Evolutionary conservation across 2,888 invertebrate species (phyloP), one percentile per base, ranked within the genome.

Genomic region (Acleris sparsana): DNA sequence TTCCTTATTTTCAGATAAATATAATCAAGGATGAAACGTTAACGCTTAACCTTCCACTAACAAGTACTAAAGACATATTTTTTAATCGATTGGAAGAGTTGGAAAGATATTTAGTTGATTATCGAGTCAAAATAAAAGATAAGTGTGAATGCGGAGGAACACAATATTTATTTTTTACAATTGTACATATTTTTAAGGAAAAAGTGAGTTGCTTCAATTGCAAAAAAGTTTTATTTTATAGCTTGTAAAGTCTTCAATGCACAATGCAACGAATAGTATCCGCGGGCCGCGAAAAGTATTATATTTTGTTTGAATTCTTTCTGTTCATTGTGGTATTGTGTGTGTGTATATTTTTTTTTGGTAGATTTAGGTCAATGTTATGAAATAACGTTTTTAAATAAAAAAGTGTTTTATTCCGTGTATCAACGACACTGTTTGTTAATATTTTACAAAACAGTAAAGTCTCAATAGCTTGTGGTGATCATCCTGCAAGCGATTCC

Each of bases 371-470:
- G 13, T 51, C 18, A 51, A 51, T 20, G 51, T 51, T 22, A 51
- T 51, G 18, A 51, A 51, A 51, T 51, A 51, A 51, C 22, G 51
- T 22, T 51, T 51, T 51, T 51, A 51, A 51, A 51, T 51, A 51
- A 51, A 51, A 51, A 51, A 51, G 22, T 51, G 51, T 51, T 51
- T 51, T 51, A 51, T 51, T 51, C 51, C 51, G 51, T 51, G 51
- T 51, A 51, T 51, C 51, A 51, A 51, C 51, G 51, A 51, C 51
- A 51, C 51, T 51, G 51, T 51, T n/a, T 51, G 18, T 51, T 51
- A 51, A 51, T 51, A 51, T 51, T 51, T 51, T 51, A 51, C 51
- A 51, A 51, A 51, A 51, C 51, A 51, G 51, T 51, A 51, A 51
- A 22, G 51, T 51, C 51, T 51, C 51, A 51, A 51, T 51, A 51